Evolutionary conservation across 2,113 vertebrate genomes (phyloP).

Genomic region (Austrofundulus limnaeus): DNA sequence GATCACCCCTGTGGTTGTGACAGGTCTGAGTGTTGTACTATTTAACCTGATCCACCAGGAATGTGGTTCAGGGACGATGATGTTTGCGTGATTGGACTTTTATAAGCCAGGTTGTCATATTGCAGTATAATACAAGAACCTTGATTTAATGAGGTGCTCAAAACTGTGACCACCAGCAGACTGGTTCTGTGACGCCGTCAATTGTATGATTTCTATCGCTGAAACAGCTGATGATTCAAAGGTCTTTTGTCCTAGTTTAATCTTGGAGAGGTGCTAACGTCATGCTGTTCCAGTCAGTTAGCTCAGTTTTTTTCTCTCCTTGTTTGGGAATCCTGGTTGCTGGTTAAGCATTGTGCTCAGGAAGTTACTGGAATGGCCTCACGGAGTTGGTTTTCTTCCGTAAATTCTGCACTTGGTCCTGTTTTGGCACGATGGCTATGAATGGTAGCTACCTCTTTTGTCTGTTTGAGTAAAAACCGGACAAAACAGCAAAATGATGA

Average conservation of each 20-base stretch:
- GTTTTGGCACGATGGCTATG: constrained; percentile 18
- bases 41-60: constrained; percentile 49
- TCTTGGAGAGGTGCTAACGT: constrained; percentile 43
- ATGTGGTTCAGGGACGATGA: constrained; percentile 35
- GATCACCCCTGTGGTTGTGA: constrained; percentile 49
- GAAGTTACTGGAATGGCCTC: constrained; percentile 65
- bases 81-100: constrained; percentile 58
- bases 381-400: constrained; percentile 39
- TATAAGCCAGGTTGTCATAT: constrained; percentile 49
- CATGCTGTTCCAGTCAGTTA: constrained; percentile 28
- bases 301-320: constrained; percentile 18
- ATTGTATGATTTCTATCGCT: constrained; percentile 11
- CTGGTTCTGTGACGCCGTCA: constrained; percentile 15
- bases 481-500: not conserved
- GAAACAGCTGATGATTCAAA: constrained; percentile 3
- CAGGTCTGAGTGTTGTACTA: constrained; percentile 58
- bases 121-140: constrained; percentile 49
- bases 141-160: constrained; percentile 39
- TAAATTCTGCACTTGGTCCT: constrained; percentile 34
- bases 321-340: constrained; percentile 32
- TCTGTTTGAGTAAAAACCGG: constrained; percentile 27
- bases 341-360: constrained; percentile 72
- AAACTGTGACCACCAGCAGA: constrained; percentile 41
- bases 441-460: constrained; percentile 29
- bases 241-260: constrained; percentile 25